phyloP scores from a whole-genome alignment of 2,797 vertebrate genomes.

The Nannoperca obscura region DNA sequence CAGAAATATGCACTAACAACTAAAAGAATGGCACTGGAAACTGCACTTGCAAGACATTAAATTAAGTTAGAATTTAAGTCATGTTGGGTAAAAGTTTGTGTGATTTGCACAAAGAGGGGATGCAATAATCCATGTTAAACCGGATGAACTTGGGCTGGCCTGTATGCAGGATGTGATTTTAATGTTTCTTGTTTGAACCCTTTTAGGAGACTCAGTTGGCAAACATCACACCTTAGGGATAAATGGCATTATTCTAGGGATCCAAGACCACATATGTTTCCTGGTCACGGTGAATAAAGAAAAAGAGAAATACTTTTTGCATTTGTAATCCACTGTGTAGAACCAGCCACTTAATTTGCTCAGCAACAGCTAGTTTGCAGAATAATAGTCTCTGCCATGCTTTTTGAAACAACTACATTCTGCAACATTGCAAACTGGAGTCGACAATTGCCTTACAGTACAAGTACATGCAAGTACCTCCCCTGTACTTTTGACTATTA shows the following conservation, averaged over 20 bases:
- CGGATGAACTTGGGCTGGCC: slow-evolving; percentile 44
- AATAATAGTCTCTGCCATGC: not conserved
- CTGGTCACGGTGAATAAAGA: slow-evolving; percentile 54
- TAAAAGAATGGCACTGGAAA: not conserved
- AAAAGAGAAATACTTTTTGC: slow-evolving; percentile 14
- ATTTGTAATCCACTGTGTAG: slow-evolving; percentile 23
- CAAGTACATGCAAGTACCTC: not conserved
- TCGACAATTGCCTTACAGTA: not conserved
- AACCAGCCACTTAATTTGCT: slow-evolving; percentile 8
- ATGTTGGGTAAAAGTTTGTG: not conserved
- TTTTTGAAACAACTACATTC: not conserved
- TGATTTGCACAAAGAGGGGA: slow-evolving; percentile 41
- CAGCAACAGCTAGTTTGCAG: slow-evolving; percentile 3
- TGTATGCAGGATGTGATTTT: slow-evolving; percentile 58
- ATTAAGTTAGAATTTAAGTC: not conserved
- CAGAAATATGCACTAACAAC: not conserved
- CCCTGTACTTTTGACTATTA: not conserved
- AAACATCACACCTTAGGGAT: slow-evolving; percentile 51
- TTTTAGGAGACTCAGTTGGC: slow-evolving; percentile 30
- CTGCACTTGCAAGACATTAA: not conserved
- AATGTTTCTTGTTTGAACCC: slow-evolving; percentile 51
- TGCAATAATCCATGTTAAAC: slow-evolving; percentile 41
- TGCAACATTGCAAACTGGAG: slow-evolving; percentile 3
- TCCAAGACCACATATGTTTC: slow-evolving; percentile 58
- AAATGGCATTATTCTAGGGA: slow-evolving; percentile 42